Conservation (phyloP, 2,888 invertebrate genomes). For the Andrena minutula region DNA sequence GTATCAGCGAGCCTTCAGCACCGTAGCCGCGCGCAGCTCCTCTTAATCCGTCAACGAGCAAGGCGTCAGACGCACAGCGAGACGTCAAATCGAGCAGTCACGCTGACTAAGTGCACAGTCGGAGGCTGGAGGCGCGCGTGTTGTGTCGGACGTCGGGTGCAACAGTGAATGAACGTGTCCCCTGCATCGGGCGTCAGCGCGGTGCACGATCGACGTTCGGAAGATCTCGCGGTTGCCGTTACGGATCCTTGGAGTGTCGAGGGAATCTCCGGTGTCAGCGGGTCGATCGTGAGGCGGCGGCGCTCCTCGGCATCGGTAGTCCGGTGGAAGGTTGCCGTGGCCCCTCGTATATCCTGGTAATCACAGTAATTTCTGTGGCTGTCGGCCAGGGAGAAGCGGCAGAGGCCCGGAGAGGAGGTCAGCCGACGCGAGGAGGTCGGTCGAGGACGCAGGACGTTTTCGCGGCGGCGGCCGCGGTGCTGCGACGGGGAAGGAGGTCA, state of each 20-base stretch:
- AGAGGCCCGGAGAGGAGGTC: slow-evolving; percentile 55
- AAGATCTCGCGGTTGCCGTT: slow-evolving; percentile 42
- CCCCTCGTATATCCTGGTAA: slow-evolving; percentile 72
- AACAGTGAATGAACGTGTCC: slow-evolving; percentile 30
- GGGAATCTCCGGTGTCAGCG: slow-evolving; percentile 36
- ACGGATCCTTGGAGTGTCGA: slow-evolving; percentile 38
- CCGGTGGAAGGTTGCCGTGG: slow-evolving; percentile 51
- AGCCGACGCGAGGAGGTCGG: slow-evolving; percentile 66
- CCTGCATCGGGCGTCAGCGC: neutral
- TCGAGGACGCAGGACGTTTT: slow-evolving; percentile 56
- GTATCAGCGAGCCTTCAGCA: neutral
- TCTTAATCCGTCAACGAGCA: slow-evolving; percentile 1
- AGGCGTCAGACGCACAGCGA: neutral
- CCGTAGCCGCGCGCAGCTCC: neutral
- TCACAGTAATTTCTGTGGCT: slow-evolving; percentile 72
- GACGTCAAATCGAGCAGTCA: neutral
- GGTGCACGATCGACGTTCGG: slow-evolving; percentile 18
- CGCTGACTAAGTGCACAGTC: neutral
- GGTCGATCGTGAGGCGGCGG: slow-evolving; percentile 44
- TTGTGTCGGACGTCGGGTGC: neutral
- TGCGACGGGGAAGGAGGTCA: slow-evolving; percentile 57
- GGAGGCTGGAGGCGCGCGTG: neutral
- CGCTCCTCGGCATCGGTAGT: slow-evolving; percentile 55
- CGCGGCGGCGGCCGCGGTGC: slow-evolving; percentile 32
- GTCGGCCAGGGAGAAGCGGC: slow-evolving; percentile 42